Conservation (phyloP, 2,113 vertebrate genomes). For the Steatornis caripensis region DNA sequence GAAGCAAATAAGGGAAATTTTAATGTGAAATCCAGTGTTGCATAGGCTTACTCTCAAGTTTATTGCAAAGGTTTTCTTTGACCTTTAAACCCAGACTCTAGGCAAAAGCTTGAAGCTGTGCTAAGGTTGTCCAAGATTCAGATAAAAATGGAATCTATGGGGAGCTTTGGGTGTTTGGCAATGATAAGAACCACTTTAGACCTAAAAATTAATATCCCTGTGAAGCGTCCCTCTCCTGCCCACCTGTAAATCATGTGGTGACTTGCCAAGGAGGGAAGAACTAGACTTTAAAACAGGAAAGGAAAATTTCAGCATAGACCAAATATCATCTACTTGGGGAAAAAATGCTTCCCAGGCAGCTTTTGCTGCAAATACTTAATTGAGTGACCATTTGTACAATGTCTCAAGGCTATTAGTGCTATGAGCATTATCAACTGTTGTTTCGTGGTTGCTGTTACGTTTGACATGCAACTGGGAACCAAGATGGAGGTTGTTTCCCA, state of each 20-base stretch:
- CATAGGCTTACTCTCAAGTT: not conserved
- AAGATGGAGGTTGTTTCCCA: not conserved
- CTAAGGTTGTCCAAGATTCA: not conserved
- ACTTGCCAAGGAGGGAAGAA: not conserved
- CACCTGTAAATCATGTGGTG: not conserved
- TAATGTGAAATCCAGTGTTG: not conserved
- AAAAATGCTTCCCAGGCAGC: conserved; percentile 3
- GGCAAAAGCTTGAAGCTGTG: not conserved
- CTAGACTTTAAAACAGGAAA: not conserved
- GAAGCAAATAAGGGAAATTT: not conserved
- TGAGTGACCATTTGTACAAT: not conserved
- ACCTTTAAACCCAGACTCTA: not conserved
- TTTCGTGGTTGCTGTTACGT: conserved; percentile 3
- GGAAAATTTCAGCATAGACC: not conserved
- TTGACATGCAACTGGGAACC: conserved; percentile 8
- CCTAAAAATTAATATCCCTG: not conserved
- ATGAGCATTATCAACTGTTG: conserved; percentile 16
- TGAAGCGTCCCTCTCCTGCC: not conserved
- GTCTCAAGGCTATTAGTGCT: not conserved
- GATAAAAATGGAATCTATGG: not conserved
- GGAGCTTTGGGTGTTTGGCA: not conserved
- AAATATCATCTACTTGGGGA: not conserved
- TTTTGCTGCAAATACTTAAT: not conserved
- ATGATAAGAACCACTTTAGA: not conserved
- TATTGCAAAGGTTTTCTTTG: not conserved